These are phyloP conservation scores for Corynorhinus townsendii DNA, from an alignment of 2,113 vertebrate genomes.

Conservation along the genomic window DNA sequence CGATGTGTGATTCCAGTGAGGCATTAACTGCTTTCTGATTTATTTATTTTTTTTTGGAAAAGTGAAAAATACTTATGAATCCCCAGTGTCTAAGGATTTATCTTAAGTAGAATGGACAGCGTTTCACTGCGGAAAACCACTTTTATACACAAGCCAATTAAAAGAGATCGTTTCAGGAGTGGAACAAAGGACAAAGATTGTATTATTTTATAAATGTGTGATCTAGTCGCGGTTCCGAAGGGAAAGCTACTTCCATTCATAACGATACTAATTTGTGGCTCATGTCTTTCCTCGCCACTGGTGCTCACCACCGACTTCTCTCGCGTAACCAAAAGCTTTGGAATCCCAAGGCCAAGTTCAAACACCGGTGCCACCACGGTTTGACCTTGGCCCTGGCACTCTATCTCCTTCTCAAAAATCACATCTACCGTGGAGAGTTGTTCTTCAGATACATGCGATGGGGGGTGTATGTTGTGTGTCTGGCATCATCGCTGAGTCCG, in stretches of 20 bases:
- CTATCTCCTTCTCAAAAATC: neutral
- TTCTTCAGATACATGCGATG: neutral
- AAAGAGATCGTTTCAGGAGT: neutral
- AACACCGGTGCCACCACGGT: neutral
- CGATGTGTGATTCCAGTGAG: neutral
- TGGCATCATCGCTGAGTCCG: neutral
- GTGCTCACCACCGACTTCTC: neutral
- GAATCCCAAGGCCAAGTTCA: neutral
- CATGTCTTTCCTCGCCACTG: neutral
- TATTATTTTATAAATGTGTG: neutral
- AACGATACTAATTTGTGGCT: neutral
- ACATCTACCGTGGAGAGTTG: neutral
- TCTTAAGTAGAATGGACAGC: neutral
- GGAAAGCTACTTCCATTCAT: neutral
- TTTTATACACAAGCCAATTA: neutral
- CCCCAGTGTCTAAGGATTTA: neutral
- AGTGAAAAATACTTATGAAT: neutral
- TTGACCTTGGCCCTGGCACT: neutral
- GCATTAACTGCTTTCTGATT: conserved; percentile 9
- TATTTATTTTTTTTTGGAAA: neutral
- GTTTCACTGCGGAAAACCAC: neutral
- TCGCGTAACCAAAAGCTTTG: neutral
- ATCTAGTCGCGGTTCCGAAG: neutral
- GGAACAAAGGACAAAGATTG: neutral
- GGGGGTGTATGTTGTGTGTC: neutral